Evolutionary conservation across 2,113 vertebrate species (phyloP).

Genomic region (Corydoras sp.): DNA sequence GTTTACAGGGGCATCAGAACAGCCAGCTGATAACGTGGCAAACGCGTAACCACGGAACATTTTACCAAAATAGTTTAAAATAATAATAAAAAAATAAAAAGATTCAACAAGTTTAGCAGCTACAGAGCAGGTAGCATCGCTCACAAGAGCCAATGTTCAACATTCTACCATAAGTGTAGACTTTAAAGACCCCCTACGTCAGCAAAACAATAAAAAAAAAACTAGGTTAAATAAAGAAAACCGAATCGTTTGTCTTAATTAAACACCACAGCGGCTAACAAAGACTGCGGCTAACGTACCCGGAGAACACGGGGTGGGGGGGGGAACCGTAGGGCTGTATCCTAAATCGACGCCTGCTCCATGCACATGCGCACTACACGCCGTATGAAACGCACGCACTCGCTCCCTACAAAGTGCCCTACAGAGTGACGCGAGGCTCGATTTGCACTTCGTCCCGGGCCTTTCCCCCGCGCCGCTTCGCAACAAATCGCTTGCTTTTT

Average conservation of each 20-base stretch:
- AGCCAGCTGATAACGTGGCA: not conserved
- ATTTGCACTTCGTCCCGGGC: not conserved
- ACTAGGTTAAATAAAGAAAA: conserved; percentile 53
- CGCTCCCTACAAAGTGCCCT: not conserved
- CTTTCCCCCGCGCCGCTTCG: not conserved
- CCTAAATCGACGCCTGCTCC: not conserved
- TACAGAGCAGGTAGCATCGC: too few relatives aligned
- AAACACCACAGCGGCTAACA: conserved; percentile 47
- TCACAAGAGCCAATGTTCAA: too few relatives aligned
- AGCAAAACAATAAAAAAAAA: not conserved
- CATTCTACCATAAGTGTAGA: too few relatives aligned
- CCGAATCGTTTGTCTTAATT: conserved; percentile 40
- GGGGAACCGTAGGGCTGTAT: not conserved
- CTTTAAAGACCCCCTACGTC: too few relatives aligned
- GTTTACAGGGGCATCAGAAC: too few relatives aligned
- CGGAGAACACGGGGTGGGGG: not conserved
- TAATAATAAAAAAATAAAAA: too few relatives aligned
- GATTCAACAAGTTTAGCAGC: too few relatives aligned
- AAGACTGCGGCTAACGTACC: conserved; percentile 53
- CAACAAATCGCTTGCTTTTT: too few relatives aligned
- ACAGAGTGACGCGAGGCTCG: not conserved
- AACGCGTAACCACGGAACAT: too few relatives aligned
- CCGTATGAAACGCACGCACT: not conserved
- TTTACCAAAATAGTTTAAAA: too few relatives aligned
- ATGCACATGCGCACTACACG: not conserved